A percentile compares a stretch with the other conserved stretches of the same genome.
Conservation (phyloP, 2,888 invertebrate species). For the Drosophila diplacantha region DNA sequence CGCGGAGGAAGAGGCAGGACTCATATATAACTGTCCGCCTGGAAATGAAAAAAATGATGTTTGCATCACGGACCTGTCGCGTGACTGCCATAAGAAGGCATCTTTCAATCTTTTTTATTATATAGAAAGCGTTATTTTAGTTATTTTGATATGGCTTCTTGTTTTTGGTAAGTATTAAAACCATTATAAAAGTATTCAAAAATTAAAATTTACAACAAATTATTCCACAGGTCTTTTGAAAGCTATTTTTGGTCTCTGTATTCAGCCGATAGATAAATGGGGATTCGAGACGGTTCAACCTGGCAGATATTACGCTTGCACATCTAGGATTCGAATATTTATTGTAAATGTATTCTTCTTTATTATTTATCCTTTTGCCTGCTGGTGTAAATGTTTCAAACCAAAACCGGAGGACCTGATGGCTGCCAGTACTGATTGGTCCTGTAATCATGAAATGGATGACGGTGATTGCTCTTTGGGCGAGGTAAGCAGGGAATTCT, state of each 20-base stretch:
- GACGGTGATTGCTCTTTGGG: background rate
- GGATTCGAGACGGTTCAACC: constrained; percentile 67
- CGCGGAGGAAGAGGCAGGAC: constrained; percentile 58
- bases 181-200: background rate
- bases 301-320: constrained; percentile 47
- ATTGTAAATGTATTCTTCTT: constrained; percentile 66
- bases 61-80: constrained; percentile 21
- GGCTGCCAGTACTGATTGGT: constrained; percentile 62
- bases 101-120: constrained; percentile 33
- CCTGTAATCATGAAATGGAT: constrained; percentile 27
- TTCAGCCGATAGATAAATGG: constrained; percentile 45
- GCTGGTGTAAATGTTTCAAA: constrained; percentile 67
- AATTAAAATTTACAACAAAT: no score
- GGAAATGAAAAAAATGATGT: constrained; percentile 29
- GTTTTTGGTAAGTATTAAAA: constrained; percentile 51
- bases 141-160: constrained; percentile 24
- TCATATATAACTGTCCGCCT: constrained; percentile 44
- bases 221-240: constrained; percentile 58
- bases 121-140: constrained; percentile 17
- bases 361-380: constrained; percentile 58
- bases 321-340: constrained; percentile 58
- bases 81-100: constrained; percentile 6
- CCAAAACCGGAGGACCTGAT: constrained; percentile 62
- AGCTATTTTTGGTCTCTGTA: constrained; percentile 59
- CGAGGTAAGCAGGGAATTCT: background rate